Evolutionary conservation across 1,140 invertebrate species (phyloP), one percentile per base, ranked within the genome.

Genomic region (Neuroterus valhalla): DNA sequence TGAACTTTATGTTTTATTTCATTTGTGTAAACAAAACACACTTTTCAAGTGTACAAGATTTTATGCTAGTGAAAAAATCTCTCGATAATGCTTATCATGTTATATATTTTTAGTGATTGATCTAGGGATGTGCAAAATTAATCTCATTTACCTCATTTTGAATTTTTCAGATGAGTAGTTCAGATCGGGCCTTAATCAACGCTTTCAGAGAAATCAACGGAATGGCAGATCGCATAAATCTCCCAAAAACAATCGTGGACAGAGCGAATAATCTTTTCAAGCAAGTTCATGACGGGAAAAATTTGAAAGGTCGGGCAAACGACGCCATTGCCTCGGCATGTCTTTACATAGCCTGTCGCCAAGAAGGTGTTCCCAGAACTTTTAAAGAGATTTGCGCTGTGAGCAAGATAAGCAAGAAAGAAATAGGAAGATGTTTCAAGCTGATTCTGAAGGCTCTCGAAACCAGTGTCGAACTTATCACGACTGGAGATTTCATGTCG

Each of bases 351-450:
- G 98, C 99, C 1, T 99, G 99, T 88, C 92, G 99, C 44, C 98
- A 99, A 87, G 98, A 99, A 90, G 97, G 97, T 12, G 99, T 99
- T 0, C 98, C 98, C 0, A 93, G 99, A 81, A 99, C 99, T 43
- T 99, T 99, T 87, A 99, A 98, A 92, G 98, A 99, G 93, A 99
- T 99, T 68, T 99, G 98, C 91, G 98, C 98, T 10, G 96, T 99
- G 38, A 99, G 97, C 83, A 98, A 98, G 91, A 97, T 99, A 55
- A 98, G 98, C 79, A 99, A 99, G 89, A 99, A 99, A 87, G 99
- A 99, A 91, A 99, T 99, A 82, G 99, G 99, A 3, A 90, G 98
- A 80, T 98, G 97, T 85, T 99, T 99, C 84, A 99, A 98, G 85
- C 84, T 98, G 42, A 99, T 99, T 82, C 86, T 98, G 4, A 97